Conservation (phyloP, 2,888 invertebrate genomes). For the Sesia bembeciformis region DNA sequence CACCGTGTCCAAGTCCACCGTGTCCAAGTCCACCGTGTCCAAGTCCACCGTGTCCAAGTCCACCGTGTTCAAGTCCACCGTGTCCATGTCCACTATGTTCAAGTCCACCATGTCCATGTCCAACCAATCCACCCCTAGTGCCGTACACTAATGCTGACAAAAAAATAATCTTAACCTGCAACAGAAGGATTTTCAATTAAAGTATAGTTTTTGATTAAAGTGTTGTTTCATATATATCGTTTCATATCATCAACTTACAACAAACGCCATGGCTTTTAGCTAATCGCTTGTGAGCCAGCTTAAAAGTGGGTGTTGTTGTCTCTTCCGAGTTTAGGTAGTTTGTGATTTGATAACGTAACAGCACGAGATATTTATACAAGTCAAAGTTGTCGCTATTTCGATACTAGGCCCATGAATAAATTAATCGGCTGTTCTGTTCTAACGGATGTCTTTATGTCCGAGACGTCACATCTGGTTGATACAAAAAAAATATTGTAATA, state of each 20-base stretch:
- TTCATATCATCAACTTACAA: constrained; percentile 48
- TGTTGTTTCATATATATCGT: constrained; percentile 3
- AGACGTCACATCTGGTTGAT: constrained; percentile 23
- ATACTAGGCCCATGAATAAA: constrained; percentile 48
- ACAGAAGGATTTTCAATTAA: constrained; percentile 17
- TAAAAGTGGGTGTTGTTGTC: constrained; percentile 49
- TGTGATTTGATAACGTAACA: constrained; percentile 49
- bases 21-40: no score
- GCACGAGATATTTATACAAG: constrained; percentile 61
- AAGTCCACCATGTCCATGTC: constrained; percentile 9
- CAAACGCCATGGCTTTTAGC: constrained; percentile 71
- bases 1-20: no score
- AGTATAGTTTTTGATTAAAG: constrained; percentile 1
- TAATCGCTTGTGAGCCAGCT: constrained; percentile 65
- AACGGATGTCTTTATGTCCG: constrained; percentile 25
- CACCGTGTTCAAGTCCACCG: not conserved
- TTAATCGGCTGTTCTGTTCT: constrained; percentile 17
- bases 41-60: no score
- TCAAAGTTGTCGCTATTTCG: constrained; percentile 36
- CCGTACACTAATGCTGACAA: constrained; percentile 47
- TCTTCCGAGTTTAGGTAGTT: constrained; percentile 50
- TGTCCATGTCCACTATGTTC: not conserved
- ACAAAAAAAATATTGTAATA: constrained; percentile 16
- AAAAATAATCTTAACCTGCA: constrained; percentile 55
- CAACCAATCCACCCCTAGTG: constrained; percentile 41